These are phyloP conservation scores for Festucalex cinctus DNA, from an alignment of 2,113 vertebrate species.

Conservation along the genomic window DNA sequence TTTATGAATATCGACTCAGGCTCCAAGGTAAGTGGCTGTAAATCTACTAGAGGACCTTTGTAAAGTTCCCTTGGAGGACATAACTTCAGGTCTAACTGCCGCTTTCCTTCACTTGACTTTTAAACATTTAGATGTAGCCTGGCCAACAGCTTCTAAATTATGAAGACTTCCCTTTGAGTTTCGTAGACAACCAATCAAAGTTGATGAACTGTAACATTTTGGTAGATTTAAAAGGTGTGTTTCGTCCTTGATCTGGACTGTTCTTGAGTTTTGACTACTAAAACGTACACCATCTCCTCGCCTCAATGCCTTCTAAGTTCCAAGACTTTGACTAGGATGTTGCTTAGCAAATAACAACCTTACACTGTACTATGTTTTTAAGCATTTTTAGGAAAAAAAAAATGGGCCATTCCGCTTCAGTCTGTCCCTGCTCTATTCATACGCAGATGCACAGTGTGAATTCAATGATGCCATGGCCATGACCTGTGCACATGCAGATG, in stretches of 20 bases:
- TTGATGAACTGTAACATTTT: conserved; percentile 48
- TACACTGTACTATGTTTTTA: conserved; percentile 1
- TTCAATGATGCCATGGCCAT: conserved; percentile 36
- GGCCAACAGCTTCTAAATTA: conserved; percentile 63
- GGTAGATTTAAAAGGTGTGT: conserved; percentile 29
- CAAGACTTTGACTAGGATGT: conserved; percentile 40
- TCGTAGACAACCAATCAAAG: conserved; percentile 57
- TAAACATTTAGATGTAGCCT: conserved; percentile 68
- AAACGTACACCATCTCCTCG: conserved; percentile 6
- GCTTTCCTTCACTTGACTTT: conserved; percentile 71
- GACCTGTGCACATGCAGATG: conserved; percentile 29
- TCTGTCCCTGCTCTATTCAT: conserved; percentile 11
- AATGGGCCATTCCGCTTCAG: not conserved
- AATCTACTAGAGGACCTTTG: conserved; percentile 69
- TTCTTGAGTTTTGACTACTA: conserved; percentile 46
- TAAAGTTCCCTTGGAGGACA: conserved; percentile 72
- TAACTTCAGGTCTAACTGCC: conserved; percentile 69
- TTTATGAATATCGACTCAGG: conserved; percentile 77
- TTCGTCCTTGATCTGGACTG: conserved; percentile 48
- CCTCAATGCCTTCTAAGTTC: conserved; percentile 27
- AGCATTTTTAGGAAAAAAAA: too few species aligned
- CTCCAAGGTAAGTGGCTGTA: conserved; percentile 76
- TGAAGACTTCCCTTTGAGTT: conserved; percentile 46
- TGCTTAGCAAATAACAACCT: conserved; percentile 11
- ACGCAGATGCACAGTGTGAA: conserved; percentile 34